Evolutionary conservation across 2,888 invertebrate genomes (phyloP).

Genomic region (Melanchra persicariae): DNA sequence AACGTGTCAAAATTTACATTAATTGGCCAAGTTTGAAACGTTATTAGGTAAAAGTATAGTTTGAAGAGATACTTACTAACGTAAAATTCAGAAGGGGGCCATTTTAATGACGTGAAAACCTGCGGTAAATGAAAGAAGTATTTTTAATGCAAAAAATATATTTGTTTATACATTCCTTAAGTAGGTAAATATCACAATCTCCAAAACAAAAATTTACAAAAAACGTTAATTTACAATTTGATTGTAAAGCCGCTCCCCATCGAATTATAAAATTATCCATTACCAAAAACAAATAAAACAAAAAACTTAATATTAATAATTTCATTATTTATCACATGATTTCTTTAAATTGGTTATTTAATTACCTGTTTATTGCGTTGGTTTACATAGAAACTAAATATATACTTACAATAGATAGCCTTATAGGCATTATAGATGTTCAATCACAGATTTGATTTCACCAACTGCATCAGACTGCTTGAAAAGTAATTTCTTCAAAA

Average conservation of each 20-base stretch:
- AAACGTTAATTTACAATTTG: not conserved
- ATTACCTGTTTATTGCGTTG: not conserved
- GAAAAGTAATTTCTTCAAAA: too few species aligned
- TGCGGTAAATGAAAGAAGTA: not conserved
- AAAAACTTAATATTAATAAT: constrained; percentile 29
- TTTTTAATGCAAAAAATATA: constrained; percentile 10
- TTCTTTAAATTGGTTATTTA: not conserved
- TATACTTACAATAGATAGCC: not conserved
- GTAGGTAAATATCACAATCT: constrained; percentile 18
- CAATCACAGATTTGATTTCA: too few species aligned
- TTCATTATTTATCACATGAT: constrained; percentile 19
- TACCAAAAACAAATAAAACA: not conserved
- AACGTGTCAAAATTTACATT: too few species aligned
- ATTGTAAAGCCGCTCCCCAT: constrained; percentile 3
- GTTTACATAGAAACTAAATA: not conserved
- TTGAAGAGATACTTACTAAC: too few species aligned
- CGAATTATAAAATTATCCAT: not conserved
- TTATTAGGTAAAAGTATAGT: too few species aligned
- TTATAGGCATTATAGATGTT: too few species aligned
- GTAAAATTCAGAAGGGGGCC: too few species aligned
- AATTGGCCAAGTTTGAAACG: too few species aligned
- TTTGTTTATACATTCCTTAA: constrained; percentile 11
- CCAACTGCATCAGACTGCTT: too few species aligned
- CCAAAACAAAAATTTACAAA: not conserved
- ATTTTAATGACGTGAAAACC: not conserved